A percentile compares a stretch with the other conserved stretches of the same genome.
These are phyloP conservation scores for Augiades crinisus DNA, from an alignment of 2,888 invertebrate species.

Conservation along the genomic window DNA sequence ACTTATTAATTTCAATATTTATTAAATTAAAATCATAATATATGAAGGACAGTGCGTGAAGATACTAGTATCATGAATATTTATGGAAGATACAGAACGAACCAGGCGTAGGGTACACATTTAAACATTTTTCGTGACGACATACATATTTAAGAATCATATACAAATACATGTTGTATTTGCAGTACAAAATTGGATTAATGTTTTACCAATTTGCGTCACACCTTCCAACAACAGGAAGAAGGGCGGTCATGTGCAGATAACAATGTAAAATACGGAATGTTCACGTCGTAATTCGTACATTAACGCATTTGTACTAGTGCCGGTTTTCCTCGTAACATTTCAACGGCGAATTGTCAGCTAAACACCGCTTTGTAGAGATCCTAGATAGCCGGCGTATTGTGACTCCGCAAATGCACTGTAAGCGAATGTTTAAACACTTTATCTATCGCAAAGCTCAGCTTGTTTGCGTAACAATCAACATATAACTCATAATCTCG, in stretches of 20 bases:
- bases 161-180: no score
- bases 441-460: conserved; percentile 31
- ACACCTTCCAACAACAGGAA: neutral
- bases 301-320: conserved; percentile 7
- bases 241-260: neutral
- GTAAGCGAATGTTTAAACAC: conserved; percentile 36
- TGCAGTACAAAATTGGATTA: no score
- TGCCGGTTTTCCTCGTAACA: conserved; percentile 31
- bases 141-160: neutral
- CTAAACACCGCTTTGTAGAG: conserved; percentile 37
- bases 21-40: no score
- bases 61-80: no score
- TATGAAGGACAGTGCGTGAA: no score
- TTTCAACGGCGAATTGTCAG: conserved; percentile 41
- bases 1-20: no score
- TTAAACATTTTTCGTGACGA: no score
- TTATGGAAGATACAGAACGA: no score
- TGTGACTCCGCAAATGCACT: conserved; percentile 38
- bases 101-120: no score
- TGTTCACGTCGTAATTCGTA: neutral
- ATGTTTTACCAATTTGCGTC: no score
- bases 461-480: conserved; percentile 41
- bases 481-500: conserved; percentile 39
- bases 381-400: conserved; percentile 35
- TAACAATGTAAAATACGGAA: neutral